Evolutionary conservation across 2,113 vertebrate genomes (phyloP), one percentile per base, ranked within the genome.

Genomic region (Accipiter cooperii): DNA sequence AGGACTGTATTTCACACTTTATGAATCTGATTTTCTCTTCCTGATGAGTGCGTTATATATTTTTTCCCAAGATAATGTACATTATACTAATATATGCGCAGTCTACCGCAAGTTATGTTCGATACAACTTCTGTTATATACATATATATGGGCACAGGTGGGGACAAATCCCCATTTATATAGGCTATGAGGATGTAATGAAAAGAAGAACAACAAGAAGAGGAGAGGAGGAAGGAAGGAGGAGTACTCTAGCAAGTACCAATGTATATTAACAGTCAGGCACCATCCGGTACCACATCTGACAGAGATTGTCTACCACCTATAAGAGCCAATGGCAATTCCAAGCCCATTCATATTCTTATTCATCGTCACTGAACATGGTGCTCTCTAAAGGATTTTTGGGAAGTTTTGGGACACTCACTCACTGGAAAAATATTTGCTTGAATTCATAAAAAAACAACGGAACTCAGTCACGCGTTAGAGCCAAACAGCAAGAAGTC

Each of bases 251-350:
- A 89, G 34, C 16, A 85, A 81, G 34, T 26, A 47, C 5, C 74
- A 71, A 18, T 12, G 13, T 55, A n/a, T 52, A 33, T 38, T 60
- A 79, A 38, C 20, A 21, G 80, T 76, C 46, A 69, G 36, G 12
- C 0, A 0, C 25, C 42, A 71, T 29, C 34, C 18, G 8, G 38
- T 68, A 75, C 16, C 69, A 63, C 63, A 57, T 69, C 76, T 75
- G 13, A 57, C 8, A 40, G 14, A 95, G 6, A 54, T 29, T 57
- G 28, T 40, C 42, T 79, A 84, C 51, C 64, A 71, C 33, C 46
- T 57, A 85, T 90, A 83, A 93, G 33, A 94, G 68, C 24, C 25
- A 29, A 97, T 57, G 73, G 92, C 18, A 15, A 89, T 52, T 90
- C 25, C 38, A 96, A 92, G 25, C 42, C 21, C 64, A 57, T 77